A percentile compares a stretch with the other conserved stretches of the same genome.
Conservation (phyloP, 2,113 vertebrate genomes). For the Sporophila hypoxantha region DNA sequence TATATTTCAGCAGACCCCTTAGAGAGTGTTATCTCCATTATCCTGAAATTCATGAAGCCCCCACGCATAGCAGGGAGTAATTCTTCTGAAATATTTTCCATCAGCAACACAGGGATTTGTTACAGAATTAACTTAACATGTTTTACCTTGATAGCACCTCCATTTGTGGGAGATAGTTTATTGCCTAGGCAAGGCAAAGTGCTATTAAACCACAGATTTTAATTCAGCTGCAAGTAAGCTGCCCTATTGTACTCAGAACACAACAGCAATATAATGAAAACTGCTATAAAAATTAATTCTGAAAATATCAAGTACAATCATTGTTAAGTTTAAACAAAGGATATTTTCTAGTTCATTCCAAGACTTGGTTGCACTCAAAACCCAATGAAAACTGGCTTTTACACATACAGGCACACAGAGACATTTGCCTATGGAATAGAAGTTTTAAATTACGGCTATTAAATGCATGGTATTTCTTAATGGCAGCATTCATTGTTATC, state of each 20-base stretch:
- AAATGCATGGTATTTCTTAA: constrained; percentile 26
- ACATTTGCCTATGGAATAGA: background rate
- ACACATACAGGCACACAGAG: background rate
- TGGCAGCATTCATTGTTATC: constrained; percentile 20
- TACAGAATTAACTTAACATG: constrained; percentile 4
- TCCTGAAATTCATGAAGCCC: background rate
- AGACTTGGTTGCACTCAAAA: background rate
- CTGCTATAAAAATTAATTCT: constrained; percentile 36
- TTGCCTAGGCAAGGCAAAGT: constrained; percentile 14
- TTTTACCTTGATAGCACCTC: constrained; percentile 24
- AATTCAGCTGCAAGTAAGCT: constrained; percentile 7
- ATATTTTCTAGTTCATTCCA: background rate
- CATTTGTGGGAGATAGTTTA: background rate
- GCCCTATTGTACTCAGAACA: background rate
- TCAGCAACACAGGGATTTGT: background rate
- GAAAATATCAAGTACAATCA: constrained; percentile 35
- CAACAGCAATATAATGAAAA: constrained; percentile 9
- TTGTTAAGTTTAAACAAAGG: constrained; percentile 37
- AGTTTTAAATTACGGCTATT: constrained; percentile 34
- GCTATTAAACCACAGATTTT: constrained; percentile 33
- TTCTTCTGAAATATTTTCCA: constrained; percentile 8
- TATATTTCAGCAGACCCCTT: background rate
- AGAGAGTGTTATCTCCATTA: background rate
- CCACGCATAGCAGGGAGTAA: background rate
- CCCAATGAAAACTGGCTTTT: constrained; percentile 9